These are phyloP conservation scores for Euspilapteryx auroguttella DNA, from an alignment of 2,888 invertebrate genomes.

Conservation along the genomic window DNA sequence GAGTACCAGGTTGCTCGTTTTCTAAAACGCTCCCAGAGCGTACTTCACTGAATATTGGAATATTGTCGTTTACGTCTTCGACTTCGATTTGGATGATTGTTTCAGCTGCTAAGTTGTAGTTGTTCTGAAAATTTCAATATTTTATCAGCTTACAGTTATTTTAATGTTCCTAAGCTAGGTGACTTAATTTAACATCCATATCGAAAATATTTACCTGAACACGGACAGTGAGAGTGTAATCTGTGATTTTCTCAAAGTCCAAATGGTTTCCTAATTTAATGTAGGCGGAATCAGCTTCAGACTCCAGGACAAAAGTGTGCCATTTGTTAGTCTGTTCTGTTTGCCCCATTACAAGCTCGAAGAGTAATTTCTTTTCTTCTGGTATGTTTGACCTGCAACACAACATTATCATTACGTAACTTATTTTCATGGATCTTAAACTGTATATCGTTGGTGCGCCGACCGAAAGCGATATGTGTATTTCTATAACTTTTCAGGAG, in stretches of 20 bases:
- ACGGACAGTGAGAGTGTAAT: slow-evolving; percentile 81
- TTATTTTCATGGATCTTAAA: too few species aligned
- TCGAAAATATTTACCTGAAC: slow-evolving; percentile 62
- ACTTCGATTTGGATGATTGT: slow-evolving; percentile 78
- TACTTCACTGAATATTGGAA: slow-evolving; percentile 82
- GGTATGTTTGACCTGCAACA: slow-evolving; percentile 70
- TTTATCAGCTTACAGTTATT: too few species aligned
- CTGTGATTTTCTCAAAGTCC: slow-evolving; percentile 83
- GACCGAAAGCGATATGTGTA: too few species aligned
- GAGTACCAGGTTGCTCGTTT: slow-evolving; percentile 80
- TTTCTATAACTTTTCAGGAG: too few species aligned
- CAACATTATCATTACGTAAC: slow-evolving; percentile 6
- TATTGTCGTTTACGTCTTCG: slow-evolving; percentile 89
- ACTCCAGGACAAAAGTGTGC: slow-evolving; percentile 72
- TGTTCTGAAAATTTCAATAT: slow-evolving; percentile 62
- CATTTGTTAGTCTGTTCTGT: slow-evolving; percentile 85
- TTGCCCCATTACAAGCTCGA: slow-evolving; percentile 79
- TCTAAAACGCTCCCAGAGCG: slow-evolving; percentile 81
- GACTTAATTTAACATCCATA: too few species aligned
- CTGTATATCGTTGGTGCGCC: too few species aligned
- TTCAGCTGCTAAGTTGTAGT: slow-evolving; percentile 77
- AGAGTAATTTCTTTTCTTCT: slow-evolving; percentile 73
- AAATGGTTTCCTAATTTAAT: slow-evolving; percentile 76
- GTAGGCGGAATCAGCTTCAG: slow-evolving; percentile 70
- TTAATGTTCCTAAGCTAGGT: too few species aligned